Conservation (phyloP, 2,113 vertebrate species). For the Neogobius melanostomus region DNA sequence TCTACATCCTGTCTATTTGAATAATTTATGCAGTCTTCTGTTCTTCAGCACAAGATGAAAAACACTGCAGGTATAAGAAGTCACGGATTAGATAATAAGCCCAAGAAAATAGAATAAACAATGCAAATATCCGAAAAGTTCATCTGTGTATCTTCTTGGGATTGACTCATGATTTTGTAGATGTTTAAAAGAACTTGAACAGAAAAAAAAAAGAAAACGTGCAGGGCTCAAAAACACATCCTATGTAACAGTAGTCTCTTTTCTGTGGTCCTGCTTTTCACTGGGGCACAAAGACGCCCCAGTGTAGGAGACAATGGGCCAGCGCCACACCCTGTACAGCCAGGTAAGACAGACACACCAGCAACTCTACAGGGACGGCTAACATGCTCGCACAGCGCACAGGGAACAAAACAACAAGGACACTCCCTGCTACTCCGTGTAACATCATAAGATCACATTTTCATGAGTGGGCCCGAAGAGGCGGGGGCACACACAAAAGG, state of each 20-base stretch:
- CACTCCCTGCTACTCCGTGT: constrained; percentile 67
- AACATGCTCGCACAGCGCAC: constrained; percentile 49
- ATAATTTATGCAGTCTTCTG: not conserved
- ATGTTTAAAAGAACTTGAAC: constrained; percentile 27
- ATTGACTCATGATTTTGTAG: constrained; percentile 4
- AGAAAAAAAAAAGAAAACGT: constrained; percentile 27
- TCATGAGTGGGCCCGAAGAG: constrained; percentile 47
- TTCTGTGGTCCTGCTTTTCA: constrained; percentile 63
- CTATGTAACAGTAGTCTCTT: constrained; percentile 69
- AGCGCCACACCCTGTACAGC: constrained; percentile 63
- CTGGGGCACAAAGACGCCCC: constrained; percentile 63
- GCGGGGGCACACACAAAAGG: constrained; percentile 46
- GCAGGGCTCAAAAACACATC: constrained; percentile 57
- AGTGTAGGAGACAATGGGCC: constrained; percentile 62
- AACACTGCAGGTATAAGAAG: not conserved
- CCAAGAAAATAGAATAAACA: not conserved
- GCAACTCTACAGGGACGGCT: constrained; percentile 50
- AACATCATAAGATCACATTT: constrained; percentile 73
- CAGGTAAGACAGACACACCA: constrained; percentile 60
- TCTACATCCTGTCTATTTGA: not conserved
- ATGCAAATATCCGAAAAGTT: not conserved
- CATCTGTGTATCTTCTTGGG: not conserved
- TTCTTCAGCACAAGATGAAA: not conserved
- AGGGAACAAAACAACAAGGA: constrained; percentile 68
- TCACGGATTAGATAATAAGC: not conserved